These are phyloP conservation scores for Alouatta palliata DNA, from an alignment of 2,113 vertebrate species.

Conservation along the genomic window DNA sequence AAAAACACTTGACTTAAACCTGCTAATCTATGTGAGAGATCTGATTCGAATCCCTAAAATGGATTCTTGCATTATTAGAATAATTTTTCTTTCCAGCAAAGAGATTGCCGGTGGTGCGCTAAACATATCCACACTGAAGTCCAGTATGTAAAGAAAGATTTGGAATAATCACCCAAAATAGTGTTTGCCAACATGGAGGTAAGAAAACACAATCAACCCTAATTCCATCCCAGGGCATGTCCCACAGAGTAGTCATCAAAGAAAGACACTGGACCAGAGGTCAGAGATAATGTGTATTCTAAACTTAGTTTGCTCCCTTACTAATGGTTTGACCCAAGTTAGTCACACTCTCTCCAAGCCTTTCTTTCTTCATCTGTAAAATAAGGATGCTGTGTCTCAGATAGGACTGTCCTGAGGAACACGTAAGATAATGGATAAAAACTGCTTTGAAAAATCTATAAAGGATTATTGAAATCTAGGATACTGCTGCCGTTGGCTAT, in stretches of 20 bases:
- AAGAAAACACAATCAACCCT: neutral
- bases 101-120: neutral
- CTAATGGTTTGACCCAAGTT: neutral
- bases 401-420: neutral
- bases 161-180: neutral
- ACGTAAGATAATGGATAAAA: neutral
- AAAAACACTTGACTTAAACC: conserved; percentile 15
- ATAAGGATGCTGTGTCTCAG: neutral
- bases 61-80: neutral
- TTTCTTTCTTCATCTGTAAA: neutral
- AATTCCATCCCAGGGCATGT: neutral
- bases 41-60: neutral
- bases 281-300: neutral
- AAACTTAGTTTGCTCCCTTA: neutral
- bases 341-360: neutral
- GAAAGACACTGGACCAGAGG: neutral
- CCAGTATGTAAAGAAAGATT: neutral
- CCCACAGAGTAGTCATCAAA: neutral
- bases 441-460: conserved; percentile 17
- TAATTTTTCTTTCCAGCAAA: neutral
- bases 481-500: neutral
- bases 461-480: neutral
- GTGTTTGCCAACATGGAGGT: neutral
- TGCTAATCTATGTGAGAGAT: neutral
- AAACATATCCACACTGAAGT: neutral